Evolutionary conservation across 2,888 invertebrate species (phyloP), one percentile per base, ranked within the genome.

Genomic region (Dermolepida albohirtum): DNA sequence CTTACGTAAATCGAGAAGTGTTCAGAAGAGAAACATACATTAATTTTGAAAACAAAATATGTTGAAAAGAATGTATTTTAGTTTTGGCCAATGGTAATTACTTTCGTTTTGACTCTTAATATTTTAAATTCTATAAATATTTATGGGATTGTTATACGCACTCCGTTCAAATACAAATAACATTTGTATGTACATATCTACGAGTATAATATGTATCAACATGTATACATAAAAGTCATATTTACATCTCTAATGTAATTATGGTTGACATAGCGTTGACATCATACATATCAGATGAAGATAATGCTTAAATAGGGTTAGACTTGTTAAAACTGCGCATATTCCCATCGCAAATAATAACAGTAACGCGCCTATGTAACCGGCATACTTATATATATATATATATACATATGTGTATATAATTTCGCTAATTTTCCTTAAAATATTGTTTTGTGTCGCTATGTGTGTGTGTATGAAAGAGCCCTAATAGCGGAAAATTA

Each of bases 221-320:
- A 22, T 22, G 22, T 41, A 41, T 40, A 22, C 34, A n/a, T n/a
- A n/a, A n/a, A 27, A 8, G 6, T 6, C 22, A 34, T 57, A 57
- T 44, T 43, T 62, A 62, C 59, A 49, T 47, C 29, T 27, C 27
- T 27, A 27, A 34, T 49, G 59, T 62, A 62, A 62, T 62, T 62
- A 47, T 62, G 59, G 47, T 62, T 62, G 47, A 62, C 47, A 62
- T 47, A 47, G 44, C 59, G 59, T 62, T 62, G 59, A 62, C 59
- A 62, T 62, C 59, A 62, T 62, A 62, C 47, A 34, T 62, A 62
- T 62, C 59, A 47, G 47, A 34, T 49, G 47, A 11, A n/a, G 34
- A 47, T 47, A 34, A 47, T 34, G 47, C 47, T 47, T 62, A 62
- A 62, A 62, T 62, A 47, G 47, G 59, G 59, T 39, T 62, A 62